Conservation (phyloP, 2,113 vertebrate genomes). For the Girardinichthys multiradiatus region DNA sequence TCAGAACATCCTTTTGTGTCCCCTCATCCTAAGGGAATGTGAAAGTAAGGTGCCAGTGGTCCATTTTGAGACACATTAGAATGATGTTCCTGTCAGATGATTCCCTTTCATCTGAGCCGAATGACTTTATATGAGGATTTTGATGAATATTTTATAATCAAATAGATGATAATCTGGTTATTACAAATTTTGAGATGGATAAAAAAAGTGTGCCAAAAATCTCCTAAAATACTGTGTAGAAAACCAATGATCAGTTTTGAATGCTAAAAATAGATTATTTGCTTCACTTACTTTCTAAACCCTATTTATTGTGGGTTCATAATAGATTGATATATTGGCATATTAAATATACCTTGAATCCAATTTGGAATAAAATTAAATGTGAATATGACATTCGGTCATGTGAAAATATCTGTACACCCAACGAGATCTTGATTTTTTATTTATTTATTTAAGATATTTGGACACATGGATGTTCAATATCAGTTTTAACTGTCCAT, state of each 20-base stretch:
- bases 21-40: slow-evolving; percentile 13
- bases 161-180: not conserved
- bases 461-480: too few relatives aligned
- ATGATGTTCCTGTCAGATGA: slow-evolving; percentile 7
- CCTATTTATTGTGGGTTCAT: too few relatives aligned
- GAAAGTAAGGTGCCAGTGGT: not conserved
- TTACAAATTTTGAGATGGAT: not conserved
- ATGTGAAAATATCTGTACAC: too few relatives aligned
- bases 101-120: slow-evolving; percentile 36
- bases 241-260: not conserved
- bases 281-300: too few relatives aligned
- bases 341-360: too few relatives aligned
- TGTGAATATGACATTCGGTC: too few relatives aligned
- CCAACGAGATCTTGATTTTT: too few relatives aligned
- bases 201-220: not conserved
- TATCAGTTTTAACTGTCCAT: too few relatives aligned
- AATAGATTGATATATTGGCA: too few relatives aligned
- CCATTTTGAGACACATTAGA: slow-evolving; percentile 13
- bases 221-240: not conserved
- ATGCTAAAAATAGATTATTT: not conserved
- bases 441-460: too few relatives aligned
- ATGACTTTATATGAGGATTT: slow-evolving; percentile 6
- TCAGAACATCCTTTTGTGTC: slow-evolving; percentile 7
- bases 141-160: not conserved
- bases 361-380: too few relatives aligned